A percentile compares a stretch with the other conserved stretches of the same genome.
phyloP scores from a whole-genome alignment of 2,113 vertebrate species.

The Odobenus rosmarus region DNA sequence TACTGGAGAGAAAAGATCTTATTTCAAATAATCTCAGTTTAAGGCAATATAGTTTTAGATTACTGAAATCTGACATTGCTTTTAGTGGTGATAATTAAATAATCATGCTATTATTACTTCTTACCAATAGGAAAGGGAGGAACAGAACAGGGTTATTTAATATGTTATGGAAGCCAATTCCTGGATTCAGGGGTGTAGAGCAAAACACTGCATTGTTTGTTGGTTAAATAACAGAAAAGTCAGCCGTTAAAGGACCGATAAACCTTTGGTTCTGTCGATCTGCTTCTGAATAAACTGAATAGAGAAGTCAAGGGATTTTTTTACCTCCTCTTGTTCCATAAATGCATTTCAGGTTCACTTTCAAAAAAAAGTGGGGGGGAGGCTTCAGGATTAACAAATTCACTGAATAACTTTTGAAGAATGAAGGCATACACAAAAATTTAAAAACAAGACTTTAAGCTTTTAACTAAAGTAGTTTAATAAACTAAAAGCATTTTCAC shows the following conservation, averaged over 20 bases:
- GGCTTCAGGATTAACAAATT: constrained; percentile 19
- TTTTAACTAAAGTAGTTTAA: background rate
- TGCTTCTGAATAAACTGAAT: background rate
- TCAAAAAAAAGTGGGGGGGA: background rate
- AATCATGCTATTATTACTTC: constrained; percentile 62
- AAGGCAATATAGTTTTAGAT: constrained; percentile 66
- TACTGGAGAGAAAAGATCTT: constrained; percentile 56
- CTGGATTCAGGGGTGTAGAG: background rate
- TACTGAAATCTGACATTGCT: constrained; percentile 74
- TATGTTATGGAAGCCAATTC: constrained; percentile 39
- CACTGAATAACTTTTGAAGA: background rate
- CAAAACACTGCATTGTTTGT: background rate
- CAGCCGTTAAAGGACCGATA: background rate
- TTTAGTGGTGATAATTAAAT: constrained; percentile 69
- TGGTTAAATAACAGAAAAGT: constrained; percentile 28
- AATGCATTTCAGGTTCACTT: constrained; percentile 19
- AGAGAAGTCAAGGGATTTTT: background rate
- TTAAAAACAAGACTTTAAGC: background rate
- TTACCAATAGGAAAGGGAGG: constrained; percentile 29
- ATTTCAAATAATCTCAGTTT: constrained; percentile 70
- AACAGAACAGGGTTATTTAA: constrained; percentile 44
- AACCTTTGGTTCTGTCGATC: background rate
- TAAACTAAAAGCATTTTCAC: background rate
- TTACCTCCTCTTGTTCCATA: background rate
- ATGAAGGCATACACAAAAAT: background rate